Percentiles rank a stretch among this genome's conserved stretches.
These are phyloP conservation scores for Eilema caniola DNA, from an alignment of 2,888 invertebrate species.

Conservation along the genomic window DNA sequence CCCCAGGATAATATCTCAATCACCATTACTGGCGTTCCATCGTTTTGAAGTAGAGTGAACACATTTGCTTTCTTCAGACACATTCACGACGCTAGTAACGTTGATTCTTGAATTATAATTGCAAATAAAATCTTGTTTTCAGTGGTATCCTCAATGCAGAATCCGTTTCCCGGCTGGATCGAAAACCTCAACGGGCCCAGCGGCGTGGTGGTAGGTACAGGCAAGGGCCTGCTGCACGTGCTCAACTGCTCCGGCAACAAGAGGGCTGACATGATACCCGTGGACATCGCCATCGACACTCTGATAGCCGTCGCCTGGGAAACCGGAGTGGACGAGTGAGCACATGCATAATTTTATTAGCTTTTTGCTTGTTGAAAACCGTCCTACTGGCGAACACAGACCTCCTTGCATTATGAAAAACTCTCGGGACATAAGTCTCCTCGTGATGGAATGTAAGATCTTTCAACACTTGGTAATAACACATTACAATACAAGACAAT, in stretches of 20 bases:
- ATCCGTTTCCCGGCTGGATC: slow-evolving; percentile 93
- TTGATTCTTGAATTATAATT: not conserved
- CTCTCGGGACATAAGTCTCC: no score
- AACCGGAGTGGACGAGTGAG: slow-evolving; percentile 85
- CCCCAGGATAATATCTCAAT: no score
- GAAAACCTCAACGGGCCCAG: slow-evolving; percentile 97
- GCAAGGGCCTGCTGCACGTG: slow-evolving; percentile 91
- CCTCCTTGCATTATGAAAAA: not conserved
- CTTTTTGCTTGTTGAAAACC: not conserved
- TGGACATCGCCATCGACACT: slow-evolving; percentile 92
- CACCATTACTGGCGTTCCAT: not conserved
- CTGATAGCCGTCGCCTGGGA: slow-evolving; percentile 91
- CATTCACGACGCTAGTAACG: not conserved
- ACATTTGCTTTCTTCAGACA: not conserved
- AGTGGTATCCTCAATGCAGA: slow-evolving; percentile 89
- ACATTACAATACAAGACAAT: no score
- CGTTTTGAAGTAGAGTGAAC: not conserved
- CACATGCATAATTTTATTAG: not conserved
- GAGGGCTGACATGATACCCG: slow-evolving; percentile 92
- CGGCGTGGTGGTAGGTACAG: slow-evolving; percentile 90
- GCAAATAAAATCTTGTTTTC: not conserved
- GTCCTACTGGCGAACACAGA: not conserved
- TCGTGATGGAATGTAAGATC: no score
- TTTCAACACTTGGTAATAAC: not conserved
- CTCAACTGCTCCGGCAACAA: slow-evolving; percentile 85